phyloP scores from a whole-genome alignment of 2,888 invertebrate species.

The Chymomyza amoena region DNA sequence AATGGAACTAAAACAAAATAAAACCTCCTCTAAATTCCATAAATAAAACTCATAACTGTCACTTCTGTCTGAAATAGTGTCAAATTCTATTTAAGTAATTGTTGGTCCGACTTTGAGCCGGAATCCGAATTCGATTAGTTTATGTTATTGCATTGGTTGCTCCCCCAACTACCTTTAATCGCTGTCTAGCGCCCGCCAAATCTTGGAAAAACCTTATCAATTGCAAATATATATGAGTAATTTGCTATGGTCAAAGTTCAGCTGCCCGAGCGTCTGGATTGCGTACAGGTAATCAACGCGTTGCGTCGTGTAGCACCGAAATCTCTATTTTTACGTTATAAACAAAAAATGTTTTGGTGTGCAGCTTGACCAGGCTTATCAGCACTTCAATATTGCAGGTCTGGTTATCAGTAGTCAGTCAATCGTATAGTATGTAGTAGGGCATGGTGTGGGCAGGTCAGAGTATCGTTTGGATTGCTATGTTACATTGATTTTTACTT shows the following conservation, averaged over 20 bases:
- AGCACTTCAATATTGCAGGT: conserved; percentile 1
- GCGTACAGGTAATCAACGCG: conserved; percentile 47
- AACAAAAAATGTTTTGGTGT: not conserved
- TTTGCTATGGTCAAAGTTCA: conserved; percentile 70
- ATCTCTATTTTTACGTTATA: conserved; percentile 14
- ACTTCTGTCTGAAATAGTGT: too few species aligned
- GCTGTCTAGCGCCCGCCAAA: not conserved
- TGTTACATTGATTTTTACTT: conserved; percentile 22
- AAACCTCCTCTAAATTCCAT: too few species aligned
- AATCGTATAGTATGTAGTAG: not conserved
- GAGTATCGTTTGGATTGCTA: not conserved
- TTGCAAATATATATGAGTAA: conserved; percentile 64
- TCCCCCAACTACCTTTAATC: conserved; percentile 24
- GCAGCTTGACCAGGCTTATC: not conserved
- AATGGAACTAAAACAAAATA: too few species aligned
- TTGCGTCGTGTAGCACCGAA: conserved; percentile 7
- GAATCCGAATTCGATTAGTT: conserved; percentile 8
- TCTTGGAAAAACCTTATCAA: conserved; percentile 23
- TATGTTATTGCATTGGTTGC: conserved; percentile 38
- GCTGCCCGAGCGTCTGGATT: conserved; percentile 52
- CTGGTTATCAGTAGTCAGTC: conserved; percentile 28
- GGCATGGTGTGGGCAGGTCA: not conserved
- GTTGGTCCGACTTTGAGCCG: not conserved
- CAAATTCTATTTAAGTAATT: not conserved
- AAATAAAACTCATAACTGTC: too few species aligned